phyloP scores from a whole-genome alignment of 1,140 invertebrate genomes.

The Pectinophora gossypiella region DNA sequence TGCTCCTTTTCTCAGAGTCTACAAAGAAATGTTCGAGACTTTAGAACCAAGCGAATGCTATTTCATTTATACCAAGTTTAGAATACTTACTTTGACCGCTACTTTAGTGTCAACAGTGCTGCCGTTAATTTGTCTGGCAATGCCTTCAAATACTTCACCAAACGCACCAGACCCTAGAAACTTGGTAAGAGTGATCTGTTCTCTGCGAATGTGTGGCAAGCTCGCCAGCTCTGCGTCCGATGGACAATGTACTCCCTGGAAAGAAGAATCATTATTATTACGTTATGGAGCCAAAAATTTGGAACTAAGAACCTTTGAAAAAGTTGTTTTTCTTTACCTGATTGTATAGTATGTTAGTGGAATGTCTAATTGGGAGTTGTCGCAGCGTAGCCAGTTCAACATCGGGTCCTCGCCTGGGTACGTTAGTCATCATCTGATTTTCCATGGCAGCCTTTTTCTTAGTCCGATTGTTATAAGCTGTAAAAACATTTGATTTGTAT shows the following conservation, averaged over 20 bases:
- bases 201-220: slow-evolving; percentile 89
- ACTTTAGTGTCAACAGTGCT: slow-evolving; percentile 79
- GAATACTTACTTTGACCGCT: slow-evolving; percentile 87
- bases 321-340: too few species aligned
- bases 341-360: slow-evolving; percentile 88
- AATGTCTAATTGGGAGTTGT: slow-evolving; percentile 86
- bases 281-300: too few species aligned
- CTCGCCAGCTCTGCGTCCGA: slow-evolving; percentile 76
- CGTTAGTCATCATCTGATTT: slow-evolving; percentile 32
- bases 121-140: slow-evolving; percentile 80
- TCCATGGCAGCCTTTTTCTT: slow-evolving; percentile 77
- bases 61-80: too few species aligned
- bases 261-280: too few species aligned
- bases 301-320: too few species aligned
- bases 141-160: slow-evolving; percentile 96
- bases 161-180: slow-evolving; percentile 97
- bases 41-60: not conserved
- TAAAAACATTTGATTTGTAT: too few species aligned
- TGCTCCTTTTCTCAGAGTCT: slow-evolving; percentile 96
- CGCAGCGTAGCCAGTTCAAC: slow-evolving; percentile 92
- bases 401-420: slow-evolving; percentile 78
- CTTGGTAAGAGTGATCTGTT: slow-evolving; percentile 88
- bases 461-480: slow-evolving; percentile 66
- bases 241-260: slow-evolving; percentile 46
- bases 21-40: slow-evolving; percentile 23